Evolutionary conservation across 2,113 vertebrate genomes (phyloP), one percentile per base, ranked within the genome.

Genomic region (Melanerpes aurifrons): DNA sequence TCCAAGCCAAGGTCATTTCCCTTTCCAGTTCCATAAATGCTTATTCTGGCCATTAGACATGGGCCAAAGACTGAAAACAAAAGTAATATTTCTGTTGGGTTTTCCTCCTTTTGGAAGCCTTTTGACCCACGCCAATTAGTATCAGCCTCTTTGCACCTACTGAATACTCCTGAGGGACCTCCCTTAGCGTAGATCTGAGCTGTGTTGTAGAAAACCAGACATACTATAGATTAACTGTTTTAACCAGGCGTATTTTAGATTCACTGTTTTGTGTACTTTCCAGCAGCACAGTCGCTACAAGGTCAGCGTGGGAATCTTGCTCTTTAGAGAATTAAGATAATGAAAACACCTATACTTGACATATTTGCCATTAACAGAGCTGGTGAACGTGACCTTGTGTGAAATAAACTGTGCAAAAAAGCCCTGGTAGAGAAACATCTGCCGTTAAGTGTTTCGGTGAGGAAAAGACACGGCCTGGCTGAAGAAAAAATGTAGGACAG

Each of bases 321-420:
- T 61, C 43, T 80, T 66, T 10, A 81, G 69, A 81, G 72, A 91
- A 67, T 15, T 28, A 82, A 75, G 62, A 48, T 26, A n/a, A 66
- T 53, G 43, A 79, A 82, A 84, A 90, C 73, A 90, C 82, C 73
- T 82, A 25, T 43, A 29, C 56, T 82, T 76, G 87, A 73, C 58
- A 64, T 17, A 3, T 72, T 69, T 62, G 43, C 72, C 62, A 56
- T 15, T 86, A 87, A 72, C 61, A 71, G 53, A 82, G 20, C 26
- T 58, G 50, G 32, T 47, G 58, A 90, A 91, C 73, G 45, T 90
- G 85, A 89, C 45, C 50, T 77, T 48, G 62, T 62, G 91, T 81
- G 79, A 94, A 87, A 91, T 47, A 86, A 91, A 90, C 85, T 90
- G 84, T 93, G 79, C 87, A 91, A 94, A 86, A 88, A 94, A 72